These are phyloP conservation scores for Antidorcas marsupialis DNA, from an alignment of 2,113 vertebrate species.

Conservation along the genomic window DNA sequence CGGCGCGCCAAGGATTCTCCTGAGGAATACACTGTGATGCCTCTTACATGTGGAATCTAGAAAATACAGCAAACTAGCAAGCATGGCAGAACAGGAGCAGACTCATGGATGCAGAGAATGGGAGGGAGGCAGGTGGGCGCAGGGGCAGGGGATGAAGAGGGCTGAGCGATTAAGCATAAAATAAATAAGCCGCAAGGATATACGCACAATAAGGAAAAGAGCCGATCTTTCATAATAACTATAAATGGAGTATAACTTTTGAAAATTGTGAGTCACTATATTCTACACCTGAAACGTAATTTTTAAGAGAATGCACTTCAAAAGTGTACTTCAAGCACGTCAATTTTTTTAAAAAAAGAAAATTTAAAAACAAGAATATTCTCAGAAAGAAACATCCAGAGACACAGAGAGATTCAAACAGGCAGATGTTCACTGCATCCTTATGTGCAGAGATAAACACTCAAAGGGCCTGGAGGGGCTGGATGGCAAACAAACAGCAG, in stretches of 20 bases:
- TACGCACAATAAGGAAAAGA: rapidly evolving
- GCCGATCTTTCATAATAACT: neutral
- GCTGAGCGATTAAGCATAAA: rapidly evolving
- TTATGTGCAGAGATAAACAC: neutral
- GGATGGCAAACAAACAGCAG: neutral
- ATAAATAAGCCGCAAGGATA: neutral
- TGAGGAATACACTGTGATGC: neutral
- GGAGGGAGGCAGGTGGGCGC: rapidly evolving
- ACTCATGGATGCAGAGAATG: neutral
- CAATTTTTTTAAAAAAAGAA: neutral
- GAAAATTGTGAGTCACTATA: neutral
- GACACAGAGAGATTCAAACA: neutral
- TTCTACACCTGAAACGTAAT: neutral
- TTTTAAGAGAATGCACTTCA: neutral
- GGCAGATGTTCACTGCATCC: neutral
- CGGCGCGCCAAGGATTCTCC: neutral
- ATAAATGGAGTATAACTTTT: neutral
- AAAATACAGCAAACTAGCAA: neutral
- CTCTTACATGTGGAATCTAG: neutral
- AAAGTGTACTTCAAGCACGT: neutral
- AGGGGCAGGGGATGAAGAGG: no score
- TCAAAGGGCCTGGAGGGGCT: neutral
- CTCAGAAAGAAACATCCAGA: neutral
- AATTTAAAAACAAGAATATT: neutral
- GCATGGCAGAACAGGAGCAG: neutral